These are phyloP conservation scores for Stegophylla sp. DNA, from an alignment of 2,888 invertebrate genomes.

Conservation along the genomic window DNA sequence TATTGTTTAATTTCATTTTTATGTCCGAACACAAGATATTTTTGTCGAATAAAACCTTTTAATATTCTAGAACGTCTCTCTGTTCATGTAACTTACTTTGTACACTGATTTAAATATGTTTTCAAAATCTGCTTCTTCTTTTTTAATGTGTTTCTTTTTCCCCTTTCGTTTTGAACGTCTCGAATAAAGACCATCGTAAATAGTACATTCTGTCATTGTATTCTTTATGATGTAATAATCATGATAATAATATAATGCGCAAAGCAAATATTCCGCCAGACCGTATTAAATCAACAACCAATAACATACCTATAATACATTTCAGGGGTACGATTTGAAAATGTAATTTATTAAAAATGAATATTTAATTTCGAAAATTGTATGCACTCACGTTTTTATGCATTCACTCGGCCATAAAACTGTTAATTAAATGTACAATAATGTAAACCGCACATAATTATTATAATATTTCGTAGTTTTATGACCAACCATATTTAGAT, in stretches of 20 bases:
- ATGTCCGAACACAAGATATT: constrained; percentile 21
- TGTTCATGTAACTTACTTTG: constrained; percentile 38
- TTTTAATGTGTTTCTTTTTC: constrained; percentile 1
- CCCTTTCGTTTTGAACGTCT: not conserved
- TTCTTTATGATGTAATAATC: not conserved
- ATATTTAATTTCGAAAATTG: too few relatives aligned
- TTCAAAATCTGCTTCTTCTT: constrained; percentile 22
- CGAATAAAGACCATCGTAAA: constrained; percentile 15
- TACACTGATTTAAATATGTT: constrained; percentile 45
- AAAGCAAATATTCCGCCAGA: not conserved
- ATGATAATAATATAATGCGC: not conserved
- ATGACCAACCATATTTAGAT: too few relatives aligned
- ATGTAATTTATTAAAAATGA: too few relatives aligned
- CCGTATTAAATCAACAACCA: not conserved
- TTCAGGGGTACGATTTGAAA: too few relatives aligned
- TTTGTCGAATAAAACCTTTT: constrained; percentile 49
- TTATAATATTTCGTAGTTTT: too few relatives aligned
- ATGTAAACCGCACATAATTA: too few relatives aligned
- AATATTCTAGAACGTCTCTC: constrained; percentile 39
- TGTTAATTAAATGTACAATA: too few relatives aligned
- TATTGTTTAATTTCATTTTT: constrained; percentile 52
- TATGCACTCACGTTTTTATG: too few relatives aligned
- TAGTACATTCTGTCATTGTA: not conserved
- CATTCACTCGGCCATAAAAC: too few relatives aligned
- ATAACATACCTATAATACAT: too few relatives aligned